Conservation (phyloP, 2,888 invertebrate species). For the Teleogryllus oceanicus region DNA sequence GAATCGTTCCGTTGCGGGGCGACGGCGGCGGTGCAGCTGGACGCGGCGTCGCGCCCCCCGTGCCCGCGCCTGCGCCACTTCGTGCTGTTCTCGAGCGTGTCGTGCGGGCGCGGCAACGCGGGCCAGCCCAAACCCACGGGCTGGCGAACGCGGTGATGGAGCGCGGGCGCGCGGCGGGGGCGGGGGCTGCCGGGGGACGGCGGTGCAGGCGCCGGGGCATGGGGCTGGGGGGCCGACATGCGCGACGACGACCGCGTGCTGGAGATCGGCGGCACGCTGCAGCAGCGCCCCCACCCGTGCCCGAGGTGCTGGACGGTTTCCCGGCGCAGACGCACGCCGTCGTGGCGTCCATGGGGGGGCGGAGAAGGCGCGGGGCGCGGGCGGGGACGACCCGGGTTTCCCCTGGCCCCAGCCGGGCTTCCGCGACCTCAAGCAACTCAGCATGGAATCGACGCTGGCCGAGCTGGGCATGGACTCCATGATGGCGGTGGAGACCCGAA, state of each 20-base stretch:
- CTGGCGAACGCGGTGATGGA: conserved; percentile 88
- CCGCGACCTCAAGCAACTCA: conserved; percentile 65
- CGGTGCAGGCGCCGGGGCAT: conserved; percentile 77
- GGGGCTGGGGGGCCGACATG: conserved; percentile 59
- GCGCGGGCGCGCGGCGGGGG: conserved; percentile 57
- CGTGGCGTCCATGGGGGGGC: conserved; percentile 80
- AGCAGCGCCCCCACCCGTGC: conserved; percentile 81
- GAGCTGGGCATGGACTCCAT: conserved; percentile 96
- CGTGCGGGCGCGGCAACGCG: conserved; percentile 86
- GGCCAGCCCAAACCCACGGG: conserved; percentile 92
- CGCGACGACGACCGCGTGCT: conserved; percentile 38
- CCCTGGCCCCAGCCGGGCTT: background rate
- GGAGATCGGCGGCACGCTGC: conserved; percentile 66
- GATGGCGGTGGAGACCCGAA: conserved; percentile 95
- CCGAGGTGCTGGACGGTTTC: conserved; percentile 61
- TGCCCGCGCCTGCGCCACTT: conserved; percentile 52
- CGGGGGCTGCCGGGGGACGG: conserved; percentile 69
- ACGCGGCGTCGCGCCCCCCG: conserved; percentile 58
- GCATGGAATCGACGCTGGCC: conserved; percentile 60
- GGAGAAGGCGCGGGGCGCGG: conserved; percentile 57
- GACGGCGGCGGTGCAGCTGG: conserved; percentile 72
- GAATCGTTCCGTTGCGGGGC: conserved; percentile 75
- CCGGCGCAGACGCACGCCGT: conserved; percentile 63
- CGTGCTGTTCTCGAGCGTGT: conserved; percentile 76
- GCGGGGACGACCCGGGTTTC: background rate